These are phyloP conservation scores for Wiebesia pumilae DNA, from an alignment of 1,140 invertebrate species.

Conservation along the genomic window DNA sequence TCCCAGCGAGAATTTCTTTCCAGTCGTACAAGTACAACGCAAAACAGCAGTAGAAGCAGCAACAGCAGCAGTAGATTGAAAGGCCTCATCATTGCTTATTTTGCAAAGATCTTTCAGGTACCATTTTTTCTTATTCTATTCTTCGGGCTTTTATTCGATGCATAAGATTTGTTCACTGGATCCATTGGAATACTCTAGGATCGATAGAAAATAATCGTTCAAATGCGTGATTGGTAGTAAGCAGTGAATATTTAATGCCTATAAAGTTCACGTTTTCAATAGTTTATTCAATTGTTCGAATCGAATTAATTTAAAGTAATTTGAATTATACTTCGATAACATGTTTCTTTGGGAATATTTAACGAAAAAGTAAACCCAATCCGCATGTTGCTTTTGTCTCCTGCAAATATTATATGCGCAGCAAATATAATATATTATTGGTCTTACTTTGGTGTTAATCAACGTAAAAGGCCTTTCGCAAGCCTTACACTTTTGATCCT, in stretches of 20 bases:
- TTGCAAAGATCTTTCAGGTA: constrained; percentile 3
- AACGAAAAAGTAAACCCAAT: neutral
- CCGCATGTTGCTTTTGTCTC: neutral
- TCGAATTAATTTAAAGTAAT: no score
- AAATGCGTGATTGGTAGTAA: neutral
- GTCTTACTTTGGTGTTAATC: neutral
- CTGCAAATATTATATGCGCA: neutral
- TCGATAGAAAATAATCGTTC: neutral
- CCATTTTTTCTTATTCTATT: neutral
- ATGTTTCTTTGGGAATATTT: neutral
- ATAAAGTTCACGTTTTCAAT: neutral
- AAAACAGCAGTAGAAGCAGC: constrained; percentile 9
- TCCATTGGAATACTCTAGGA: neutral
- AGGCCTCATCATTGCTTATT: neutral
- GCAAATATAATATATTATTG: neutral
- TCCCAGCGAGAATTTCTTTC: constrained; percentile 65
- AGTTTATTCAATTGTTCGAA: no score
- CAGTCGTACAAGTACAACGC: constrained; percentile 62
- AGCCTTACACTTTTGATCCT: no score
- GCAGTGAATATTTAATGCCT: neutral
- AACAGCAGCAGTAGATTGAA: no score
- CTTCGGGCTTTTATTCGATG: neutral
- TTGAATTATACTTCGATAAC: no score
- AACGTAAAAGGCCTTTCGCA: neutral
- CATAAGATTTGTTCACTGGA: neutral